phyloP scores from a whole-genome alignment of 2,113 vertebrate species.

The Pipra filicauda region DNA sequence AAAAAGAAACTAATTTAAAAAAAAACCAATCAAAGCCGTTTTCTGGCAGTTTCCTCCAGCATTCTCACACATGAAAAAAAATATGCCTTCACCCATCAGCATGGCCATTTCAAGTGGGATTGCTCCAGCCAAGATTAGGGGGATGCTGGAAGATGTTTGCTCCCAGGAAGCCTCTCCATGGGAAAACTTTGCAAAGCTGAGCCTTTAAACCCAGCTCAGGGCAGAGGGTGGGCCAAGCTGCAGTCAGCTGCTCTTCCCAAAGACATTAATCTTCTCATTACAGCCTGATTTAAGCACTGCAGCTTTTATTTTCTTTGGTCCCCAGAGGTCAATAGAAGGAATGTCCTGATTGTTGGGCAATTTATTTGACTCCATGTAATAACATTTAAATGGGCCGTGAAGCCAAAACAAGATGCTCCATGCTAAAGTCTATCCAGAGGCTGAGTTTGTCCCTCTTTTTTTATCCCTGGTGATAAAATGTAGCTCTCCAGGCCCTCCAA shows the following conservation, averaged over 20 bases:
- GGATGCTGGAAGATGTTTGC: background rate
- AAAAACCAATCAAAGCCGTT: background rate
- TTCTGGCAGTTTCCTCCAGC: background rate
- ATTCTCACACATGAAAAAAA: background rate
- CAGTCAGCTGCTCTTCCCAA: background rate
- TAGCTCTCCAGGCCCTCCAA: background rate
- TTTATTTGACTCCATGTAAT: background rate
- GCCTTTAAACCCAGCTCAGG: background rate
- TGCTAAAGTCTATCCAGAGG: background rate
- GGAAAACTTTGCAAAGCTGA: background rate
- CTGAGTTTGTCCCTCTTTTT: background rate
- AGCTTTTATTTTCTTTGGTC: background rate
- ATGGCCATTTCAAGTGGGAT: background rate
- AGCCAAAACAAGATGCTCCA: background rate
- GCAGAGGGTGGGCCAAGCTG: background rate
- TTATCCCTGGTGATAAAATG: background rate
- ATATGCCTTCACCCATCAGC: background rate
- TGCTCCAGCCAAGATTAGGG: background rate
- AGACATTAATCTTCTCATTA: conserved; percentile 6
- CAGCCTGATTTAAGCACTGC: background rate
- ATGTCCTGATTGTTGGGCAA: background rate
- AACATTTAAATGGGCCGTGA: background rate
- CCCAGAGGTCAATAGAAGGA: conserved; percentile 11
- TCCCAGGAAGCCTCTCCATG: background rate
- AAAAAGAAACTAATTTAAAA: background rate